Conservation (phyloP, 2,888 invertebrate species). For the Drosophila imparisetae region DNA sequence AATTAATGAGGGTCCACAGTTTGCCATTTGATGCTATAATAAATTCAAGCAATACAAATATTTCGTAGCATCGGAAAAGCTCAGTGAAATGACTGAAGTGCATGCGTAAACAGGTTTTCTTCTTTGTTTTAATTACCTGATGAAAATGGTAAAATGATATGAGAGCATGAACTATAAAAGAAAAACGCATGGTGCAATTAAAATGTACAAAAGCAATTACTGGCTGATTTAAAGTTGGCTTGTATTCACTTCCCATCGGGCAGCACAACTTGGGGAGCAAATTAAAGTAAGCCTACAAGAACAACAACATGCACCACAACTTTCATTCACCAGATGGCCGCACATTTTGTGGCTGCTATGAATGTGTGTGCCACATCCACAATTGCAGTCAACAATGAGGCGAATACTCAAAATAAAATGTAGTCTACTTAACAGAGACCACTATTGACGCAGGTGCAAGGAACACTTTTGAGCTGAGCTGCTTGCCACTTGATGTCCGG, state of each 20-base stretch:
- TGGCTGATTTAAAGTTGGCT: slow-evolving; percentile 5
- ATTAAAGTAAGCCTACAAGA: slow-evolving; percentile 12
- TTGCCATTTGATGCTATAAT: not conserved
- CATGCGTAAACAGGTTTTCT: not conserved
- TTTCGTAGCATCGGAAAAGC: not conserved
- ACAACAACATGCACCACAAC: not conserved
- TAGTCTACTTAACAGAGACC: slow-evolving; percentile 3
- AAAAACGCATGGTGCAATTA: slow-evolving; percentile 5
- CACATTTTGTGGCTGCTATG: not conserved
- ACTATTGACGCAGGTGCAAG: not conserved
- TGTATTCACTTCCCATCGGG: slow-evolving; percentile 5
- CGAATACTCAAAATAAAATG: slow-evolving; percentile 2
- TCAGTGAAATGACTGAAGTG: not conserved
- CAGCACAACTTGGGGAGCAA: slow-evolving; percentile 13
- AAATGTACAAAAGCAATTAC: slow-evolving; percentile 27
- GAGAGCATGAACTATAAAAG: not conserved
- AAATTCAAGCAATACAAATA: not conserved
- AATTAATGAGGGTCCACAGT: not conserved
- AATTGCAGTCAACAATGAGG: slow-evolving; percentile 13
- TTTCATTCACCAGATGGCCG: slow-evolving; percentile 4
- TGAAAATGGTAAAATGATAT: not conserved
- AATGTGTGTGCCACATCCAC: not conserved
- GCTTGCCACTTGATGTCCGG: slow-evolving; percentile 4
- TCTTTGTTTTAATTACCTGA: not conserved
- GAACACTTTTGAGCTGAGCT: not conserved